A percentile compares a stretch with the other conserved stretches of the same genome.
Evolutionary conservation across 1,140 invertebrate species (phyloP).

Genomic region (Eupeodes corollae): DNA sequence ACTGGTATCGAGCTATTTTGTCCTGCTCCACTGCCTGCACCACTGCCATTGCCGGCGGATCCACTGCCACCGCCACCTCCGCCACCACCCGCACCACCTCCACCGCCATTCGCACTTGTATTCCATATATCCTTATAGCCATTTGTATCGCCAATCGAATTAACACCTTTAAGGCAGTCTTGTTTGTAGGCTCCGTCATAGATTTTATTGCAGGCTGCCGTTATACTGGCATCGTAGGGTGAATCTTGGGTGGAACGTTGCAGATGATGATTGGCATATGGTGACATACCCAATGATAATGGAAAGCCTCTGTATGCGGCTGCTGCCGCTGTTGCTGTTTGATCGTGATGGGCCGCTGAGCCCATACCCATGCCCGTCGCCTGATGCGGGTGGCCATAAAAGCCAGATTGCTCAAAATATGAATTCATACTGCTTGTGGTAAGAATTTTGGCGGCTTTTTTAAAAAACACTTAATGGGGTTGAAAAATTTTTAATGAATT

Average conservation of each 20-base stretch:
- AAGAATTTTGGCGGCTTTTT: slow-evolving; percentile 34
- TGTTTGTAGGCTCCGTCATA: slow-evolving; percentile 36
- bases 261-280: slow-evolving; percentile 74
- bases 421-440: slow-evolving; percentile 69
- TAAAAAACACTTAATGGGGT: not conserved
- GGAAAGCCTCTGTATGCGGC: slow-evolving; percentile 70
- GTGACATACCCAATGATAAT: slow-evolving; percentile 70
- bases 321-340: slow-evolving; percentile 48
- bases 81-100: slow-evolving; percentile 20
- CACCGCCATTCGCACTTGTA: slow-evolving; percentile 49
- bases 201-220: slow-evolving; percentile 63
- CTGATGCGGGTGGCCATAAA: slow-evolving; percentile 80
- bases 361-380: slow-evolving; percentile 44
- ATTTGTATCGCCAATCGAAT: slow-evolving; percentile 44
- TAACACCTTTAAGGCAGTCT: slow-evolving; percentile 48
- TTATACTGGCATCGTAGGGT: slow-evolving; percentile 77
- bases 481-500: not conserved
- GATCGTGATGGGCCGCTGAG: slow-evolving; percentile 55
- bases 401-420: slow-evolving; percentile 88
- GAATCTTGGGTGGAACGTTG: slow-evolving; percentile 73
- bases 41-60: slow-evolving; percentile 33
- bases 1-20: slow-evolving; percentile 41
- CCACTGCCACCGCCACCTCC: slow-evolving; percentile 24
- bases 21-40: slow-evolving; percentile 40
- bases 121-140: slow-evolving; percentile 47